These are phyloP conservation scores for Rhyacophila brunnea DNA, from an alignment of 1,140 invertebrate species.

Conservation along the genomic window DNA sequence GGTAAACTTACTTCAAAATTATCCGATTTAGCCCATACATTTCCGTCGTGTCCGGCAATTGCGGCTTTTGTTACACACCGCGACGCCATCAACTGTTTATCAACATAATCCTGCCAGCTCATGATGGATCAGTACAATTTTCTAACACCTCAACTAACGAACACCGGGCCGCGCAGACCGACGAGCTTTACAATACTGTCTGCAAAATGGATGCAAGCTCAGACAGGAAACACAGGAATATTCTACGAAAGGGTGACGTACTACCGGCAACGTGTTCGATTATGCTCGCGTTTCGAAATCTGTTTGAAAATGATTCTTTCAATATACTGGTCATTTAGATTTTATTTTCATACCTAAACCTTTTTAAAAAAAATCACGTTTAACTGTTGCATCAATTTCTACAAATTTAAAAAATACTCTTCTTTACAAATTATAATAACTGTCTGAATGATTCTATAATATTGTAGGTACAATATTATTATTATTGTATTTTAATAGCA, in stretches of 20 bases:
- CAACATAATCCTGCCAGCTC: constrained; percentile 98
- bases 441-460: no score
- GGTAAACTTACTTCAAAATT: constrained; percentile 77
- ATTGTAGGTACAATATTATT: no score
- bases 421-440: no score
- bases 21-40: constrained; percentile 91
- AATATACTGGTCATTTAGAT: no score
- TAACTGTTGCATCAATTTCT: no score
- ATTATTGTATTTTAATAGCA: no score
- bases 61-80: constrained; percentile 90
- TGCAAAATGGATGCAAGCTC: constrained; percentile 29
- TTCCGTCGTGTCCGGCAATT: constrained; percentile 92
- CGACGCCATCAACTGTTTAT: constrained; percentile 92
- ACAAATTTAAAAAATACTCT: no score
- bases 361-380: no score
- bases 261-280: constrained; percentile 22
- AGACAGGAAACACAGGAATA: constrained; percentile 20
- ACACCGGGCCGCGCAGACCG: constrained; percentile 27
- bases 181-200: constrained; percentile 30
- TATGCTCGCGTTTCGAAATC: constrained; percentile 11
- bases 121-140: constrained; percentile 52
- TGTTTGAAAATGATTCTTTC: no score
- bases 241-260: constrained; percentile 17
- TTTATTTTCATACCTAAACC: no score
- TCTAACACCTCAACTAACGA: constrained; percentile 26